These are phyloP conservation scores for Phaenicophaeus curvirostris DNA, from an alignment of 2,797 vertebrate genomes.

Conservation along the genomic window DNA sequence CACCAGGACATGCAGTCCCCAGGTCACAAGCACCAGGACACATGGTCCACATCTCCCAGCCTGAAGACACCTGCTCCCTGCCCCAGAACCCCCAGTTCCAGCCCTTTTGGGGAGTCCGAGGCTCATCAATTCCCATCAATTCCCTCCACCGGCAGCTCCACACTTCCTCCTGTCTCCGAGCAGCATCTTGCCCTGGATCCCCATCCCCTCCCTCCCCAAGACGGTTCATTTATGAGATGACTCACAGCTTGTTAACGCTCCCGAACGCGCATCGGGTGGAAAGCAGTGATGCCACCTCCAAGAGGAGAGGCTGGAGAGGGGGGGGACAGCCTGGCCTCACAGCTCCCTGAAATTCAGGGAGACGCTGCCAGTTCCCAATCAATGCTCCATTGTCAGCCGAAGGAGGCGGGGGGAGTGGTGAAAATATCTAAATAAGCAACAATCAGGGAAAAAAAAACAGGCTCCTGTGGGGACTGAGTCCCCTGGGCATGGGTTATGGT, in stretches of 20 bases:
- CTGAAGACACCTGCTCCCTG: not conserved
- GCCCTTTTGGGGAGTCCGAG: not conserved
- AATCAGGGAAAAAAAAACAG: not conserved
- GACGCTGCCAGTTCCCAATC: not conserved
- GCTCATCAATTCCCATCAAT: not conserved
- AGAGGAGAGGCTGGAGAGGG: not conserved
- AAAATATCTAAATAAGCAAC: not conserved
- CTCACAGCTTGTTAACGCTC: not conserved
- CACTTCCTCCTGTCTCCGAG: not conserved
- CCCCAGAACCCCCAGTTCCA: not conserved
- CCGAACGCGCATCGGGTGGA: accelerated
- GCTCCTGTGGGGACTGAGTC: not conserved
- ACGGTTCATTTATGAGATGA: slow-evolving; percentile 14
- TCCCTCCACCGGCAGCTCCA: not conserved
- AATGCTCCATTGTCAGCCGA: not conserved
- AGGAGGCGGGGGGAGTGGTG: not conserved
- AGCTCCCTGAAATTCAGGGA: not conserved
- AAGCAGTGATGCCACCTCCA: not conserved
- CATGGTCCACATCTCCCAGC: not conserved
- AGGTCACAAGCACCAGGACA: too few relatives aligned
- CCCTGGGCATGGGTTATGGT: not conserved
- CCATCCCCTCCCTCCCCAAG: not conserved
- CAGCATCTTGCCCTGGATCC: not conserved
- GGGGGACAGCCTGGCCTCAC: not conserved
- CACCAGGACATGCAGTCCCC: not conserved